phyloP scores from a whole-genome alignment of 2,888 invertebrate species.

The Rhabditophanes sp. region DNA sequence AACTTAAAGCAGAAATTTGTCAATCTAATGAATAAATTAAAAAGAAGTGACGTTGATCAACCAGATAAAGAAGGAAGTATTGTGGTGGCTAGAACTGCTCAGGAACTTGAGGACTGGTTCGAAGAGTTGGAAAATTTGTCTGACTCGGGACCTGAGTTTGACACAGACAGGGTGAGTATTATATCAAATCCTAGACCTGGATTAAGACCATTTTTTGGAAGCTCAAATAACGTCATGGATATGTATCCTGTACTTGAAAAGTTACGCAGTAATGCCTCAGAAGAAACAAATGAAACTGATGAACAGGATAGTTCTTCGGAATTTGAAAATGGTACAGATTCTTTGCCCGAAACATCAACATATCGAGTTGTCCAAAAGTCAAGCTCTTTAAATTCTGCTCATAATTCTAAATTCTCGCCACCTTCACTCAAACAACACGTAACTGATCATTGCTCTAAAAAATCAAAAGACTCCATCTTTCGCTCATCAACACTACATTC shows the following conservation, averaged over 20 bases:
- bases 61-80: background rate
- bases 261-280: background rate
- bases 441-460: no score
- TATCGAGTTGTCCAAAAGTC: no score
- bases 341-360: no score
- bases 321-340: slow-evolving; percentile 1
- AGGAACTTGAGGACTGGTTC: slow-evolving; percentile 48
- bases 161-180: slow-evolving; percentile 29
- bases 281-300: slow-evolving; percentile 4
- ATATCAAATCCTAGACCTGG: slow-evolving; percentile 35
- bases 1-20: slow-evolving; percentile 94
- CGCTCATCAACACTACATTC: no score
- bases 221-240: slow-evolving; percentile 6
- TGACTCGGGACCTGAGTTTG: slow-evolving; percentile 61
- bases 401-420: no score
- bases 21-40: slow-evolving; percentile 76
- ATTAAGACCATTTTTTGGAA: slow-evolving; percentile 23
- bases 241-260: no score
- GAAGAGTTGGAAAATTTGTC: slow-evolving; percentile 87
- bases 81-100: slow-evolving; percentile 20
- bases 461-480: no score
- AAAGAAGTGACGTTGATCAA: slow-evolving; percentile 52
- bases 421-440: no score
- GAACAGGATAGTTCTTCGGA: slow-evolving; percentile 4
- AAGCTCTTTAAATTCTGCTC: no score